These are phyloP conservation scores for Romanogobio albipinnatus DNA, from an alignment of 2,113 vertebrate genomes.

Conservation along the genomic window DNA sequence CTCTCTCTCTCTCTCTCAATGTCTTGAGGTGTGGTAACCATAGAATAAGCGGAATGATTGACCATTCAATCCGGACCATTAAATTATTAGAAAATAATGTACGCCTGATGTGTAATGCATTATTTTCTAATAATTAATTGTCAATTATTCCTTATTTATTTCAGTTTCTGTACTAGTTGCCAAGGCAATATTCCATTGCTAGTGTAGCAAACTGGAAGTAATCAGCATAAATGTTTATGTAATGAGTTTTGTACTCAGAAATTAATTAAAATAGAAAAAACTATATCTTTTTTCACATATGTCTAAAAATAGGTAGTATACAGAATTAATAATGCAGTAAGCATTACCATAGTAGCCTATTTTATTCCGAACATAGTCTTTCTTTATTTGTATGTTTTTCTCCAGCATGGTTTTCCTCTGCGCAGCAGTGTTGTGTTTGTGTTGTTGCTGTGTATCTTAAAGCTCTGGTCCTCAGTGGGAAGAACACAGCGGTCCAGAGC, in stretches of 20 bases:
- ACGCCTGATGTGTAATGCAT: too few relatives aligned
- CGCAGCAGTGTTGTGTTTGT: not conserved
- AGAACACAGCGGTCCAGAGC: not conserved
- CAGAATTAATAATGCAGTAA: not conserved
- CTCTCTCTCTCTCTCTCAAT: too few relatives aligned
- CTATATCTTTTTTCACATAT: too few relatives aligned
- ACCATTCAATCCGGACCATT: too few relatives aligned
- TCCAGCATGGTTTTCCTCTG: not conserved
- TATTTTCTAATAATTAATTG: too few relatives aligned
- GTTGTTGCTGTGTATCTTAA: not conserved
- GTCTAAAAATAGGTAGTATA: not conserved
- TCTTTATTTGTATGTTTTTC: constrained; percentile 3
- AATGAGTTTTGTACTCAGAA: not conserved
- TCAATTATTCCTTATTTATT: not conserved
- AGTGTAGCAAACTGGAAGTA: not conserved
- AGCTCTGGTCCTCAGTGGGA: constrained; percentile 29
- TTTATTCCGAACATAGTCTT: not conserved
- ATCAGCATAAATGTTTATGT: not conserved
- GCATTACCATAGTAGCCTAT: not conserved
- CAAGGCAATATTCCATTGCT: not conserved
- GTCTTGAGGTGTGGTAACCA: too few relatives aligned
- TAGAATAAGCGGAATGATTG: too few relatives aligned
- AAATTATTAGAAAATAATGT: too few relatives aligned
- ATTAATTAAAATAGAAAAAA: not conserved
- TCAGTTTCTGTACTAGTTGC: not conserved